Base-by-base conservation (phyloP, 2,113 vertebrate species). In the Mionectes macconnelli region DNA sequence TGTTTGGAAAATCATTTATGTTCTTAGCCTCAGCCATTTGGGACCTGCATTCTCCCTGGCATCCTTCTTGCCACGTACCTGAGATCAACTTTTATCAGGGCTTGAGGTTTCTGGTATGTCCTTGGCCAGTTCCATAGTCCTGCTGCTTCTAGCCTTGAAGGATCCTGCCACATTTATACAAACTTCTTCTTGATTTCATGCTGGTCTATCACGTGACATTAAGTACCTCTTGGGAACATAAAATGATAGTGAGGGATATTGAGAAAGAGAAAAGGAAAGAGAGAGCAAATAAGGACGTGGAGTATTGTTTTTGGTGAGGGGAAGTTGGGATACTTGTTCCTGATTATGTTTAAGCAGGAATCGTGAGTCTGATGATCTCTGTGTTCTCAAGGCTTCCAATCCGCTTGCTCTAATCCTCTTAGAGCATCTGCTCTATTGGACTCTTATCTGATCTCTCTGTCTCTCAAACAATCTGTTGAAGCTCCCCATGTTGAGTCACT, bases 341-440 rank as follows among this genome's bases (percentile, higher is more conserved):
- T 96, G 93, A 97, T 94, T 96, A 96, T 93, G n/a, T 96, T 93
- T 96, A 91, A 97, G 96, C 90, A 96, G 70, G 79, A 97, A 96
- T 89, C 2, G 21, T 85, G 91, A 96, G 85, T 97, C 74, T 92
- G 90, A 63, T 96, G 87, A 83, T 91, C 82, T 82, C 95, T 96
- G 47, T 87, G 35, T 97, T 97, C 88, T 96, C 86, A 90, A 92
- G 87, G 88, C 63, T 94, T 94, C 86, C 97, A 97, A 98, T 98
- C 97, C 3, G 31, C 96, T 97, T 92, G 87, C 91, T 60, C n/a
- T 97, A 98, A 98, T 98, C 97, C 93, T 98, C 97, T 98, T 98
- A 93, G 42, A 87, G 82, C 91, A 81, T 97, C 96, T 97, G 92
- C 89, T 97, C 56, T 96, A 62, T 96, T 88, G 52, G 89, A 45